A percentile compares a stretch with the other conserved stretches of the same genome.
Evolutionary conservation across 2,888 invertebrate genomes (phyloP).

Genomic region (Ornithoptera alexandrae): DNA sequence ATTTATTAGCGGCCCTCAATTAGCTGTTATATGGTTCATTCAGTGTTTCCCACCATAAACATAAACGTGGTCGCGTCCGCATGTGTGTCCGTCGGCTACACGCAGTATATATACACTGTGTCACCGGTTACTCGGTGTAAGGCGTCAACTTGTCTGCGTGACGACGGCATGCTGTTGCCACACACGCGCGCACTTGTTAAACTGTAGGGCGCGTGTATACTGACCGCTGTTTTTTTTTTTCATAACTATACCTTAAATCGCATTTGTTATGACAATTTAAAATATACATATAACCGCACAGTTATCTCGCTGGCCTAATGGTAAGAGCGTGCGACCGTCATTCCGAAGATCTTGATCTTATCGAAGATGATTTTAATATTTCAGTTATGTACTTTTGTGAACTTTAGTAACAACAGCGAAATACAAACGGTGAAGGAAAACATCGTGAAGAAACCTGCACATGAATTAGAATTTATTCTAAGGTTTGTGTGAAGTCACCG

Average conservation of each 20-base stretch:
- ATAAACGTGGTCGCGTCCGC: slow-evolving; percentile 19
- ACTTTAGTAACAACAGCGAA: no score
- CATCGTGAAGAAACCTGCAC: no score
- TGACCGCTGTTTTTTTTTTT: not conserved
- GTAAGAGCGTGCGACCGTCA: no score
- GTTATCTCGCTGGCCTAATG: no score
- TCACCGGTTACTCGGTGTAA: slow-evolving; percentile 42
- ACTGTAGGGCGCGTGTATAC: slow-evolving; percentile 17
- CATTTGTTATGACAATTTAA: not conserved
- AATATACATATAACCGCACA: not conserved
- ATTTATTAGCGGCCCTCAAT: not conserved
- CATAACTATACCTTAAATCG: not conserved
- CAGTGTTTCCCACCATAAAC: slow-evolving; percentile 26
- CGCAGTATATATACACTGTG: slow-evolving; percentile 42
- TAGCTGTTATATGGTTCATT: slow-evolving; percentile 22
- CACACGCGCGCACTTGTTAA: slow-evolving; percentile 20
- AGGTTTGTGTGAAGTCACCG: no score
- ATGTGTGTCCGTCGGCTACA: slow-evolving; percentile 20
- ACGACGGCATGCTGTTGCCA: slow-evolving; percentile 22
- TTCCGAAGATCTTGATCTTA: no score
- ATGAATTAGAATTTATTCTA: no score
- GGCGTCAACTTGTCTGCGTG: slow-evolving; percentile 58
- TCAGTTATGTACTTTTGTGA: no score
- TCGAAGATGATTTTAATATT: no score
- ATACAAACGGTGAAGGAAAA: no score